Conservation (phyloP, 2,797 vertebrate species). For the Parauchenoglanis ngamensis region DNA sequence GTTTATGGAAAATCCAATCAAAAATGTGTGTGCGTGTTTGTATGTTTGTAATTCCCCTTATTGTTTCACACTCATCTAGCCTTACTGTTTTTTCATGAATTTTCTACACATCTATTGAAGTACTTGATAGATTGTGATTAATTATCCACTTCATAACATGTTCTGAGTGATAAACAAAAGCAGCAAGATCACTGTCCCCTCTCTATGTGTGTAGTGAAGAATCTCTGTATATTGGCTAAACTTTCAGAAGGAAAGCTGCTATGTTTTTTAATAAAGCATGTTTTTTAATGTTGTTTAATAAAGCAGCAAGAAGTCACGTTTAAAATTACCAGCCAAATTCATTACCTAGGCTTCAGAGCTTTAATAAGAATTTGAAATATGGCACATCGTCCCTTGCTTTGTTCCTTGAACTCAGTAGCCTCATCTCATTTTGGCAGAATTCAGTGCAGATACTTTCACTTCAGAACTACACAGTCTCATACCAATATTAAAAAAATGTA, state of each 20-base stretch:
- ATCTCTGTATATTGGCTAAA: constrained; percentile 26
- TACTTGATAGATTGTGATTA: neutral
- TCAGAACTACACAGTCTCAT: no score
- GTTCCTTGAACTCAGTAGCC: neutral
- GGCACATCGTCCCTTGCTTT: neutral
- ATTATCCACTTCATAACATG: neutral
- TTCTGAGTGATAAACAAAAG: neutral
- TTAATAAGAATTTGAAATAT: constrained; percentile 1
- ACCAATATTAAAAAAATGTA: neutral
- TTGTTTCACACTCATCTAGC: neutral
- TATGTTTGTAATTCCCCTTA: neutral
- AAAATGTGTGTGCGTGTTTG: neutral
- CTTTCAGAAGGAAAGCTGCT: constrained; percentile 23
- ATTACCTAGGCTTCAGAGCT: constrained; percentile 32
- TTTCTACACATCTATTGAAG: neutral
- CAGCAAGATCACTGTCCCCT: neutral
- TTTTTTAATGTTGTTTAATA: no score
- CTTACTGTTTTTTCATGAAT: neutral
- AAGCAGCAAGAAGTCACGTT: constrained; percentile 8
- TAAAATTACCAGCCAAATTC: constrained; percentile 20
- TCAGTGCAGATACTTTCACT: neutral
- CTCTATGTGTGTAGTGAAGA: neutral
- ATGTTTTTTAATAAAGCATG: constrained; percentile 29
- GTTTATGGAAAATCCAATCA: constrained; percentile 9
- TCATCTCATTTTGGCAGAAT: neutral